Conservation (phyloP, 1,140 invertebrate species). For the Saxidomus purpurata region DNA sequence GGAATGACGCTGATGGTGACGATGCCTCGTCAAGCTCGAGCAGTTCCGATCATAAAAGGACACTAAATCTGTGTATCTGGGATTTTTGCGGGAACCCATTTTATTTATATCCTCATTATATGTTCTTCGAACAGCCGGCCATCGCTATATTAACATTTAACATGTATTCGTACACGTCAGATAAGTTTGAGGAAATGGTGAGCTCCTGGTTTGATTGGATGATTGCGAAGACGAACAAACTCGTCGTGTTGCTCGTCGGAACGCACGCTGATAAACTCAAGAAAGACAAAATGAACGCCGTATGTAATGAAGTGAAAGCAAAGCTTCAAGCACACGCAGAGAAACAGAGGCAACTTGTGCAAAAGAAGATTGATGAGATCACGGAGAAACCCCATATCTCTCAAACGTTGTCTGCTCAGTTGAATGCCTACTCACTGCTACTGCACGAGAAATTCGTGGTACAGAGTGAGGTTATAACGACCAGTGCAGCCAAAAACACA, state of each 20-base stretch:
- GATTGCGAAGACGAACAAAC: conserved; percentile 83
- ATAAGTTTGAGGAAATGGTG: conserved; percentile 79
- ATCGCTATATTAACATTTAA: conserved; percentile 83
- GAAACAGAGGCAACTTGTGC: conserved; percentile 71
- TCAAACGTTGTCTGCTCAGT: conserved; percentile 81
- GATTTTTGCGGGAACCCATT: conserved; percentile 83
- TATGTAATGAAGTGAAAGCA: conserved; percentile 73
- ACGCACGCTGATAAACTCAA: conserved; percentile 81
- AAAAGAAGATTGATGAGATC: conserved; percentile 79
- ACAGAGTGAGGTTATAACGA: conserved; percentile 79
- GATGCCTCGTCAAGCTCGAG: not conserved
- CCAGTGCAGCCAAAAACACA: conserved; percentile 75
- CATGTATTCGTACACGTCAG: conserved; percentile 79
- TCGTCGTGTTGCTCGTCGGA: conserved; percentile 81
- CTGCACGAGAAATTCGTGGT: conserved; percentile 78
- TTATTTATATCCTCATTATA: conserved; percentile 82
- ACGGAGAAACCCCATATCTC: conserved; percentile 79
- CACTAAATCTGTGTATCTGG: conserved; percentile 82
- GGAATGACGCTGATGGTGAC: not conserved
- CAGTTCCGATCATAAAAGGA: conserved; percentile 5
- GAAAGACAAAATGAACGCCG: conserved; percentile 67
- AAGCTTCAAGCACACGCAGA: conserved; percentile 53
- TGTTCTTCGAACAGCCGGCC: conserved; percentile 82
- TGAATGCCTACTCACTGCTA: conserved; percentile 80
- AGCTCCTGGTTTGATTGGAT: conserved; percentile 85